Percentiles rank a stretch among this genome's conserved stretches.
Evolutionary conservation across 2,113 vertebrate species (phyloP).

Genomic region (Amia ocellicauda): DNA sequence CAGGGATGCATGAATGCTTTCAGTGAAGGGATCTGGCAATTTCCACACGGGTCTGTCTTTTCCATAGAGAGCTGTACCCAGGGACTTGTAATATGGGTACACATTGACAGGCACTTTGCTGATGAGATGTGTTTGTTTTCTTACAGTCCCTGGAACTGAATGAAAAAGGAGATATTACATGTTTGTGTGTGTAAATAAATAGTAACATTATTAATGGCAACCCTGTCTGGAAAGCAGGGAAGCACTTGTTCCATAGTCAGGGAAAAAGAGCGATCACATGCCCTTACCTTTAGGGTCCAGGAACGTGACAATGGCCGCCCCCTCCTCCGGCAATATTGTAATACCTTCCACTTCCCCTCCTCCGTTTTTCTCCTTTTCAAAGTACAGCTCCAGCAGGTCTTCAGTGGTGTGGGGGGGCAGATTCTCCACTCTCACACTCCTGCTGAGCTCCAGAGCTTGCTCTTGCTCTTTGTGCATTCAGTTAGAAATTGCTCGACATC

Average conservation of each 20-base stretch:
- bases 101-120: conserved; percentile 55
- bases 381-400: conserved; percentile 66
- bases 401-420: conserved; percentile 49
- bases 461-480: conserved; percentile 35
- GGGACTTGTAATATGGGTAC: conserved; percentile 68
- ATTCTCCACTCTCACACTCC: conserved; percentile 68
- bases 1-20: conserved; percentile 54
- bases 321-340: conserved; percentile 60
- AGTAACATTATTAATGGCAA: too few relatives aligned
- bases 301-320: conserved; percentile 74
- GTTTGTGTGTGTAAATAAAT: too few relatives aligned
- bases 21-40: conserved; percentile 66
- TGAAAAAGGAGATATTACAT: conserved; percentile 30
- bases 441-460: conserved; percentile 63
- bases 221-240: too few relatives aligned
- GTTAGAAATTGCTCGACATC: conserved; percentile 56
- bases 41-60: conserved; percentile 63
- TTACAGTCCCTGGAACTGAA: conserved; percentile 66
- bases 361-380: conserved; percentile 69
- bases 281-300: conserved; percentile 64
- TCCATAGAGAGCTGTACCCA: conserved; percentile 73
- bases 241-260: background rate
- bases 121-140: conserved; percentile 54
- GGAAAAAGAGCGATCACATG: conserved; percentile 7
- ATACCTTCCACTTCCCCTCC: conserved; percentile 36